phyloP scores from a whole-genome alignment of 2,797 vertebrate genomes.

The Crocodylus rhombifer region DNA sequence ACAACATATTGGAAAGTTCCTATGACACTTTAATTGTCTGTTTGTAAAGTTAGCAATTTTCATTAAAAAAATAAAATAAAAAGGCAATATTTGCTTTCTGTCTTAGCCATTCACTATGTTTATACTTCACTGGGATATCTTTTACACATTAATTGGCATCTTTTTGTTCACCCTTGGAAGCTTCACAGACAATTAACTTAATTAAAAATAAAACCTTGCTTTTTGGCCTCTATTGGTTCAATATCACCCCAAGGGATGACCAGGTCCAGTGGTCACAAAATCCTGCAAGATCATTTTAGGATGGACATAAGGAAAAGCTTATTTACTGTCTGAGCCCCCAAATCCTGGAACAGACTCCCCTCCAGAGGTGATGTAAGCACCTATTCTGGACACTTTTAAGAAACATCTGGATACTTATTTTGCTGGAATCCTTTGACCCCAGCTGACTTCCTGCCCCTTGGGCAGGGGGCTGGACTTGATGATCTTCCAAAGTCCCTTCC shows the following conservation, averaged over 20 bases:
- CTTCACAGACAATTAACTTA: not conserved
- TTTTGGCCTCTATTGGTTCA: slow-evolving; percentile 1
- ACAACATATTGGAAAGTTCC: not conserved
- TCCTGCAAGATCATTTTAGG: too few species aligned
- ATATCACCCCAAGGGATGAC: not conserved
- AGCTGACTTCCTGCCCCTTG: too few species aligned
- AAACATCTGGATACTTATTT: too few species aligned
- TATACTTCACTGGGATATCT: not conserved
- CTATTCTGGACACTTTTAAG: too few species aligned
- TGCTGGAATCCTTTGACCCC: too few species aligned
- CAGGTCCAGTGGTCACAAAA: too few species aligned
- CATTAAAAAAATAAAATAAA: not conserved
- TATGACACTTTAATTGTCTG: not conserved
- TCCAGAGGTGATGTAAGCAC: too few species aligned
- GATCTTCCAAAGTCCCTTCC: too few species aligned
- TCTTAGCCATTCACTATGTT: not conserved
- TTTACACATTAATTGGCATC: not conserved
- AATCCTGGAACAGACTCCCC: too few species aligned
- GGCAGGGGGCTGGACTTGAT: too few species aligned
- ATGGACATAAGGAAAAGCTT: too few species aligned
- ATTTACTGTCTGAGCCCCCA: too few species aligned
- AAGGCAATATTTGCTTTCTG: not conserved
- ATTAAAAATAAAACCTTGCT: slow-evolving; percentile 2
- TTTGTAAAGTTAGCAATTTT: not conserved
- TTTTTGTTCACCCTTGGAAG: slow-evolving; percentile 17